phyloP scores from a whole-genome alignment of 2,888 invertebrate genomes.

The Rhaphigaster nebulosa region DNA sequence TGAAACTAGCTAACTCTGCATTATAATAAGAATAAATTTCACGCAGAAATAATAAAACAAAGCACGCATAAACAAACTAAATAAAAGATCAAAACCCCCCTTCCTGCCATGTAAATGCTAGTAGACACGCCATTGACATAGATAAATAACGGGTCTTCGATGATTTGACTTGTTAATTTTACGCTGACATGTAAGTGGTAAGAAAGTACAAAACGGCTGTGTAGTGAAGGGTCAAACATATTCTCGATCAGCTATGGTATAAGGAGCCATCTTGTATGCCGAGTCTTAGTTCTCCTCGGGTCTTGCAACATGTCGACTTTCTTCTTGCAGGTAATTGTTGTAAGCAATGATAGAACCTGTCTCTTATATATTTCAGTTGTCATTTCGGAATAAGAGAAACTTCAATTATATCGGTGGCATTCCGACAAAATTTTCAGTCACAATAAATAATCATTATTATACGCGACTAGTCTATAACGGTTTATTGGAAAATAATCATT shows the following conservation, averaged over 20 bases:
- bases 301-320: neutral
- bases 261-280: neutral
- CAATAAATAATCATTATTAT: too few species aligned
- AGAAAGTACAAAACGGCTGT: neutral
- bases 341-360: neutral
- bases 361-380: neutral
- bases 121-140: neutral
- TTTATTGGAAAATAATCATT: too few species aligned
- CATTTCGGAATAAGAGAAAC: neutral
- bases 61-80: too few species aligned
- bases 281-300: neutral
- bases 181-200: neutral
- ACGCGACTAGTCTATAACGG: too few species aligned
- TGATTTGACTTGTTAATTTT: conserved; percentile 30
- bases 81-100: neutral
- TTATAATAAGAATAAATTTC: too few species aligned
- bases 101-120: neutral
- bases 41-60: too few species aligned
- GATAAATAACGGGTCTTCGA: neutral
- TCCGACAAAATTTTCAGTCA: too few species aligned
- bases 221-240: neutral
- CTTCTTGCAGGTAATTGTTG: neutral
- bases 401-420: too few species aligned
- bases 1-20: too few species aligned
- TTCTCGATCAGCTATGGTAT: neutral